Conservation (phyloP, 53 echinoderm and acorn worm species). For the Patiria pectinifera region DNA sequence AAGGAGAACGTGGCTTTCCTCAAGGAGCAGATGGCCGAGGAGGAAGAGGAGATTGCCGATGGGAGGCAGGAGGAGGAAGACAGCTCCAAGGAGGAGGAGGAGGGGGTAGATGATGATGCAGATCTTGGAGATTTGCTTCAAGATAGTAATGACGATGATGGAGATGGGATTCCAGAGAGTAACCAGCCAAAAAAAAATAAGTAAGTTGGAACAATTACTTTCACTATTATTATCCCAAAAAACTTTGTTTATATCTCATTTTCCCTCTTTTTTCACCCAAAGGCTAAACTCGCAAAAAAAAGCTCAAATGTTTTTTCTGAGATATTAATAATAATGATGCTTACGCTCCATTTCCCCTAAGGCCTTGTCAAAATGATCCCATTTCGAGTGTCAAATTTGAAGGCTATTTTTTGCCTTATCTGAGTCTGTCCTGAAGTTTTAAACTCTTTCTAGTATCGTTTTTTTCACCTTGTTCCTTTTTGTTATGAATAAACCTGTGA, state of each 20-base stretch:
- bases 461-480: no score
- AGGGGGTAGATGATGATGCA: slow-evolving; percentile 12
- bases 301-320: no score
- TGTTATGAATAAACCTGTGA: no score
- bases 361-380: no score
- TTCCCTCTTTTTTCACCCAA: neutral
- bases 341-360: no score
- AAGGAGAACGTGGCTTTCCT: slow-evolving; percentile 83
- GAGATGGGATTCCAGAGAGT: neutral
- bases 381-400: no score
- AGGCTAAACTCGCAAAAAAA: neutral
- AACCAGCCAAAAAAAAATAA: slow-evolving; percentile 47
- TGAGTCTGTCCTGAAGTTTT: no score
- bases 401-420: no score
- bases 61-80: slow-evolving; percentile 28
- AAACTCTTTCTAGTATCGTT: no score
- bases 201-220: neutral
- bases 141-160: slow-evolving; percentile 33
- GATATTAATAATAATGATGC: no score
- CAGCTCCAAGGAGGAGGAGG: slow-evolving; percentile 51
- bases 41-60: slow-evolving; percentile 50
- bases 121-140: neutral
- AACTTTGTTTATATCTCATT: neutral
- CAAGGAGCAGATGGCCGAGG: slow-evolving; percentile 79
- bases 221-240: no score